Conservation (phyloP, 2,888 invertebrate species). For the Eilema sororculum region DNA sequence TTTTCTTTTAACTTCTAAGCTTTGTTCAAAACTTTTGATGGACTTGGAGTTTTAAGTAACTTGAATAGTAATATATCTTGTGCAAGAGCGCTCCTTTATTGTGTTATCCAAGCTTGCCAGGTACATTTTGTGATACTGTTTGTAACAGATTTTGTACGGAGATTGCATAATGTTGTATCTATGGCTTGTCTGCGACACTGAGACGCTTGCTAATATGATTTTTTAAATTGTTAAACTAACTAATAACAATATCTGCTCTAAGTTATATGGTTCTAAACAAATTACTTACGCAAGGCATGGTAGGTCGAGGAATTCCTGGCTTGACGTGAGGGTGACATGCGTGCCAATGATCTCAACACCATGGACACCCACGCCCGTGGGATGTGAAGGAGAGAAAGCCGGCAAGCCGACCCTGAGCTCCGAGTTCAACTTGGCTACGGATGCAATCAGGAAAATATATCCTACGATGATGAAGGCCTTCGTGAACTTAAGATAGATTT, state of each 20-base stretch:
- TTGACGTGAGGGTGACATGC: too few species aligned
- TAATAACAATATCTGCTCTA: background rate
- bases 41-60: slow-evolving; percentile 85
- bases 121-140: slow-evolving; percentile 54
- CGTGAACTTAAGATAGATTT: too few species aligned
- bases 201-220: background rate
- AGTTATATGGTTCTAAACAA: background rate
- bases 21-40: slow-evolving; percentile 84
- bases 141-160: slow-evolving; percentile 26
- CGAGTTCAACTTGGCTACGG: too few species aligned
- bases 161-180: slow-evolving; percentile 24
- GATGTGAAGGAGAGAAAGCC: too few species aligned
- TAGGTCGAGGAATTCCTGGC: too few species aligned
- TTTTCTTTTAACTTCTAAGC: slow-evolving; percentile 87
- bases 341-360: too few species aligned
- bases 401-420: too few species aligned
- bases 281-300: too few species aligned
- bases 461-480: too few species aligned
- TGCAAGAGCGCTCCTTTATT: slow-evolving; percentile 64
- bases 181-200: background rate
- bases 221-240: background rate
- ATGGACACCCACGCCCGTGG: too few species aligned
- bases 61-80: slow-evolving; percentile 86
- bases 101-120: slow-evolving; percentile 66
- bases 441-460: too few species aligned